phyloP scores from a whole-genome alignment of 2,797 vertebrate genomes.

The Parauchenoglanis ngamensis region DNA sequence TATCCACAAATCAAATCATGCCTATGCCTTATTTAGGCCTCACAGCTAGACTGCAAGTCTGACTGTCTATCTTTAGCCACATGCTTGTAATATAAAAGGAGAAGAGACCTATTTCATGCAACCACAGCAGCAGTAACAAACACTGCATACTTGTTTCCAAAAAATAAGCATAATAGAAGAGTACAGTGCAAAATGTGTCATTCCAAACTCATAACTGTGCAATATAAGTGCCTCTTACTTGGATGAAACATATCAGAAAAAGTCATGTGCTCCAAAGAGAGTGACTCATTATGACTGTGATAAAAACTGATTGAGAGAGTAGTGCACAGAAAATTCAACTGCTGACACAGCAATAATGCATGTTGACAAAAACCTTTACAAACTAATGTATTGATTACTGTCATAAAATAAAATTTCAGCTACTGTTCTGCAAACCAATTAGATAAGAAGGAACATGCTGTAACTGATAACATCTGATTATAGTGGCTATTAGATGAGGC shows the following conservation, averaged over 20 bases:
- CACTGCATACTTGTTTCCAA: conserved; percentile 3
- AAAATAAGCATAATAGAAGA: background rate
- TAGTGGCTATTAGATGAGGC: background rate
- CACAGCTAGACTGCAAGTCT: background rate
- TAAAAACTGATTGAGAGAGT: background rate
- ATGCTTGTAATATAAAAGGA: background rate
- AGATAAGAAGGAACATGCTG: conserved; percentile 19
- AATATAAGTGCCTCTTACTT: background rate
- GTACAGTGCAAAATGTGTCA: background rate
- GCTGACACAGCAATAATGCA: background rate
- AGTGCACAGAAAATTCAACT: background rate
- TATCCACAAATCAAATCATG: background rate
- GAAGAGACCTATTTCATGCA: background rate
- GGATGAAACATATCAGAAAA: background rate
- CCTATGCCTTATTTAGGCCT: background rate
- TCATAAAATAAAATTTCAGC: conserved; percentile 16
- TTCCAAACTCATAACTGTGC: background rate
- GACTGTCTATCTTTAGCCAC: background rate
- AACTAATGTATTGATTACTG: conserved; percentile 7
- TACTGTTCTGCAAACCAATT: background rate
- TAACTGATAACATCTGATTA: conserved; percentile 13
- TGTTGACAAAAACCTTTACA: background rate
- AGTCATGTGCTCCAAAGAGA: background rate
- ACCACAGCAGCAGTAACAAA: conserved; percentile 14
- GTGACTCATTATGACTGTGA: background rate